These are phyloP conservation scores for Rhinogobius similis DNA, from an alignment of 2,113 vertebrate genomes.

Conservation along the genomic window DNA sequence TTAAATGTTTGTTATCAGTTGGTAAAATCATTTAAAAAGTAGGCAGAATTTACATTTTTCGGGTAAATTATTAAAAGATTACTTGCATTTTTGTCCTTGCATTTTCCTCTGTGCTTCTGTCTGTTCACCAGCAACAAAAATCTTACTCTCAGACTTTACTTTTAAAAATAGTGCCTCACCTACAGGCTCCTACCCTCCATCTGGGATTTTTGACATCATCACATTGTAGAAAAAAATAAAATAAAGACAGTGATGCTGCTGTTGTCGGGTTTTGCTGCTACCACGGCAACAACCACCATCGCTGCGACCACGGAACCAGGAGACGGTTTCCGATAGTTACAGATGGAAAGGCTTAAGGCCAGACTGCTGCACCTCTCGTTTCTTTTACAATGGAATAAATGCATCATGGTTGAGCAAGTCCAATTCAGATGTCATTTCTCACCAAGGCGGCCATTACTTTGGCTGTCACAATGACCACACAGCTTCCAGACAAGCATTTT, in stretches of 20 bases:
- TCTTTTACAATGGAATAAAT: constrained; percentile 11
- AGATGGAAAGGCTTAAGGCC: constrained; percentile 6
- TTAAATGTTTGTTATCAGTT: neutral
- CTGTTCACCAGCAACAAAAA: neutral
- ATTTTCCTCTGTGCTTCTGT: neutral
- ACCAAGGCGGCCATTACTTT: constrained; percentile 57
- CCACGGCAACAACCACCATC: constrained; percentile 66
- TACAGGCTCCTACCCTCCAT: neutral
- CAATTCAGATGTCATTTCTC: constrained; percentile 51
- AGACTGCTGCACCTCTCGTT: constrained; percentile 8
- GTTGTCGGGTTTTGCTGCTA: constrained; percentile 44
- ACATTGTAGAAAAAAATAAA: constrained; percentile 14
- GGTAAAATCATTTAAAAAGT: neutral
- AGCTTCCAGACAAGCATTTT: constrained; percentile 28
- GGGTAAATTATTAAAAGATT: neutral
- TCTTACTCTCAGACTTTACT: neutral
- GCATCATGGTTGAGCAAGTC: constrained; percentile 43
- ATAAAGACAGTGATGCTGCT: constrained; percentile 36
- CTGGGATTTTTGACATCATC: constrained; percentile 1
- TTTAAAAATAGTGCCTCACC: constrained; percentile 1
- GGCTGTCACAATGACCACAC: constrained; percentile 46
- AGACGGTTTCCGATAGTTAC: neutral
- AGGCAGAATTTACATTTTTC: neutral
- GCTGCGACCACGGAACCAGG: neutral
- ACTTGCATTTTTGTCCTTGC: neutral